These are phyloP conservation scores for Gymnoscopelus braueri DNA, from an alignment of 2,797 vertebrate genomes.

Conservation along the genomic window DNA sequence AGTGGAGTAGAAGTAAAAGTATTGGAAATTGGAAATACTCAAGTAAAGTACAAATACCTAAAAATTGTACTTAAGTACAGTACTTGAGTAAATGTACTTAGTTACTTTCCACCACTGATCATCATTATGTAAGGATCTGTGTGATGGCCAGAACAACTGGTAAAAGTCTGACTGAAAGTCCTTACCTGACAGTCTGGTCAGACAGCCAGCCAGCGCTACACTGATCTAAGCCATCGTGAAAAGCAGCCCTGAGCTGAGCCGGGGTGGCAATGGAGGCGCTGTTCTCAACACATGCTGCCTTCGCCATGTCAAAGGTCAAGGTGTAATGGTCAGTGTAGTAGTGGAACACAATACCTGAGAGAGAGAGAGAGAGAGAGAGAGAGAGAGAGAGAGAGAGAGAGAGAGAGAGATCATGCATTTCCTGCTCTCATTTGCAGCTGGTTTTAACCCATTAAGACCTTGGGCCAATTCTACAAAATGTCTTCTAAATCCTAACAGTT, in stretches of 20 bases:
- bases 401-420: neutral
- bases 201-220: slow-evolving; percentile 98
- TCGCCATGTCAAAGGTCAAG: slow-evolving; percentile 92
- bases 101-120: too few species aligned
- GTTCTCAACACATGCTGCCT: slow-evolving; percentile 93
- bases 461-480: too few species aligned
- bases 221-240: slow-evolving; percentile 95
- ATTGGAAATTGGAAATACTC: too few species aligned
- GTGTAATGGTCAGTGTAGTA: slow-evolving; percentile 96
- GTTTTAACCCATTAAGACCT: too few species aligned
- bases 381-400: slow-evolving; percentile 2
- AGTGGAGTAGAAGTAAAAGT: too few species aligned
- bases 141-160: too few species aligned
- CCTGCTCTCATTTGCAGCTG: too few species aligned
- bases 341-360: slow-evolving; percentile 93
- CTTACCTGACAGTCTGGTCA: slow-evolving; percentile 95
- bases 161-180: neutral
- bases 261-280: slow-evolving; percentile 92
- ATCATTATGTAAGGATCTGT: too few species aligned
- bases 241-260: slow-evolving; percentile 95
- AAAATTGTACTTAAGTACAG: too few species aligned
- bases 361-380: neutral
- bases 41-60: too few species aligned
- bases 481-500: too few species aligned
- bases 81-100: too few species aligned